Evolutionary conservation across 2,113 vertebrate species (phyloP).

Genomic region (Tinamus guttatus): DNA sequence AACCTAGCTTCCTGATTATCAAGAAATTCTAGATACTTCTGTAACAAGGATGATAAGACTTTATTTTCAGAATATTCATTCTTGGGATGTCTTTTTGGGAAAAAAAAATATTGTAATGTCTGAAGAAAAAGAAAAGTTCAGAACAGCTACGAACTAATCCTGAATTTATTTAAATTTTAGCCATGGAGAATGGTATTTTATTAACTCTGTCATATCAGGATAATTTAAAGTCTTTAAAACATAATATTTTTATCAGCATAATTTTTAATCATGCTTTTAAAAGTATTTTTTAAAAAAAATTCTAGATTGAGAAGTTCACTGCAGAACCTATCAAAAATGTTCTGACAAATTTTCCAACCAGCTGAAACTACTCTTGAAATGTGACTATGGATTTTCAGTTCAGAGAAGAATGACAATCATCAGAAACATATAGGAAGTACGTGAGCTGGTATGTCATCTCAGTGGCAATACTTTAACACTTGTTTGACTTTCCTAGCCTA

Average conservation of each 20-base stretch:
- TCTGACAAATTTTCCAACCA: not conserved
- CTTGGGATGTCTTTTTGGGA: not conserved
- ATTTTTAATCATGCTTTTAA: not conserved
- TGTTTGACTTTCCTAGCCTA: not conserved
- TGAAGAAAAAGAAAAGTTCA: not conserved
- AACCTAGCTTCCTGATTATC: not conserved
- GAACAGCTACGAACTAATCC: not conserved
- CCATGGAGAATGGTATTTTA: not conserved
- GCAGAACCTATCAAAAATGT: not conserved
- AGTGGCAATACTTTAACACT: not conserved
- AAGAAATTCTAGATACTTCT: not conserved
- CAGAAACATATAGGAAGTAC: not conserved
- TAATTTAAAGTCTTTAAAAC: not conserved
- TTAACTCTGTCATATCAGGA: not conserved
- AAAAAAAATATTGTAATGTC: not conserved
- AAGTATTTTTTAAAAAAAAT: fast-evolving
- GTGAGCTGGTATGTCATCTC: not conserved
- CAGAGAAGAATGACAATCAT: not conserved
- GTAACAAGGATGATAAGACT: not conserved
- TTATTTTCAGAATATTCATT: not conserved
- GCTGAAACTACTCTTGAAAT: not conserved
- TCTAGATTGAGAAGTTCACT: not conserved
- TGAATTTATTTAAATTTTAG: not conserved
- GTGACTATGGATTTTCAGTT: not conserved
- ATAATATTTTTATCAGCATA: not conserved